These are phyloP conservation scores for Zonitis immaculata DNA, from an alignment of 2,888 invertebrate species.

Conservation along the genomic window DNA sequence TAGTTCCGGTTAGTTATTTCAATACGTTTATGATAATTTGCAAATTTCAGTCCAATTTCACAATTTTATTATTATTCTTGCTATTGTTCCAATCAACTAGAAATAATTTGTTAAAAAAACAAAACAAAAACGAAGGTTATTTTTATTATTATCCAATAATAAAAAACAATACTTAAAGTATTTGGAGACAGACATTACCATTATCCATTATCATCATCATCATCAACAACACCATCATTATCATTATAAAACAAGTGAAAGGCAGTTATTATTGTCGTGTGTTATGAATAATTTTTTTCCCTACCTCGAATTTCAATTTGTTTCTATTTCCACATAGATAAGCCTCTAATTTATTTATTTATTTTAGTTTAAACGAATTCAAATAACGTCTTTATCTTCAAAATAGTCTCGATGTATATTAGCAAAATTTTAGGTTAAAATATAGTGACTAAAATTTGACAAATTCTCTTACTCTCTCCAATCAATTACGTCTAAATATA, in stretches of 20 bases:
- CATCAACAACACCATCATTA: background rate
- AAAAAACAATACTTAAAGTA: background rate
- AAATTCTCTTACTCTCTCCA: no score
- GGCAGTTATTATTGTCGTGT: background rate
- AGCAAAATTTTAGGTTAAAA: no score
- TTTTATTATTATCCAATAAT: no score
- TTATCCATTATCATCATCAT: background rate
- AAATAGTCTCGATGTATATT: no score
- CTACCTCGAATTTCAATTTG: background rate
- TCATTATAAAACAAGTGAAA: background rate
- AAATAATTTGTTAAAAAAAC: background rate
- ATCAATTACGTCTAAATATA: no score
- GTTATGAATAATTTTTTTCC: background rate
- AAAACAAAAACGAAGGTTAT: background rate
- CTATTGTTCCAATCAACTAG: background rate
- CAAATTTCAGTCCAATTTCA: background rate
- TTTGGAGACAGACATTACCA: background rate
- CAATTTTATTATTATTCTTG: background rate
- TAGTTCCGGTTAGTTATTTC: background rate
- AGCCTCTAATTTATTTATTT: no score
- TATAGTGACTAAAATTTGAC: no score
- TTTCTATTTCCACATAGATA: no score
- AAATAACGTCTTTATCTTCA: no score
- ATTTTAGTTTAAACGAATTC: no score
- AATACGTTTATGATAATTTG: background rate